Conservation (phyloP, 35 echinoderm and acorn worm species). For the Apostichopus japonicus region DNA sequence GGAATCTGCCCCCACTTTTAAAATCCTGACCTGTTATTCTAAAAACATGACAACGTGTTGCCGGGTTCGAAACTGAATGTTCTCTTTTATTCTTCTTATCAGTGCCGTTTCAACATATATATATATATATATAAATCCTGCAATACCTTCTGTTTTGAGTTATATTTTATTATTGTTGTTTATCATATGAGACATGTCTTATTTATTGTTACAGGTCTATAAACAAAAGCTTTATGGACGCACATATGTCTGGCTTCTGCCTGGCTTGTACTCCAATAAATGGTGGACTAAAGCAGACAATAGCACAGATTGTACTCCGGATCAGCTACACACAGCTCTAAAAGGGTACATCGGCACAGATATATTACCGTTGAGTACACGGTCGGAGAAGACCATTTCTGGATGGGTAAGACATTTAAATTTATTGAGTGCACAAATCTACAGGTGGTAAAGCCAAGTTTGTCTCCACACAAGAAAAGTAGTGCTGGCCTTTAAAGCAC, state of each 20-base stretch:
- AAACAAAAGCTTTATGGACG: conserved; percentile 70
- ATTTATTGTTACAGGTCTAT: conserved; percentile 65
- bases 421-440: neutral
- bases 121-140: no score
- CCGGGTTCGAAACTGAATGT: no score
- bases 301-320: conserved; percentile 55
- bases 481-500: neutral
- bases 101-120: no score
- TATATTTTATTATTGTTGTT: no score
- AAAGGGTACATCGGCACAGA: conserved; percentile 88
- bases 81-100: no score
- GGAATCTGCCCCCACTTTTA: no score
- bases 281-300: conserved; percentile 70
- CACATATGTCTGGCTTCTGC: conserved; percentile 86
- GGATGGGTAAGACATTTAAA: conserved; percentile 72
- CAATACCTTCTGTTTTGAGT: no score
- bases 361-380: conserved; percentile 79
- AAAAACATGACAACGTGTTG: no score
- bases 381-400: conserved; percentile 78
- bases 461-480: neutral
- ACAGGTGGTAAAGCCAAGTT: no score
- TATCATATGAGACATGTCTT: no score
- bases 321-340: conserved; percentile 45
- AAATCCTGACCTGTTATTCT: no score
- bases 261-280: conserved; percentile 68